Evolutionary conservation across 2,113 vertebrate genomes (phyloP).

Genomic region (Hemiscyllium ocellatum): DNA sequence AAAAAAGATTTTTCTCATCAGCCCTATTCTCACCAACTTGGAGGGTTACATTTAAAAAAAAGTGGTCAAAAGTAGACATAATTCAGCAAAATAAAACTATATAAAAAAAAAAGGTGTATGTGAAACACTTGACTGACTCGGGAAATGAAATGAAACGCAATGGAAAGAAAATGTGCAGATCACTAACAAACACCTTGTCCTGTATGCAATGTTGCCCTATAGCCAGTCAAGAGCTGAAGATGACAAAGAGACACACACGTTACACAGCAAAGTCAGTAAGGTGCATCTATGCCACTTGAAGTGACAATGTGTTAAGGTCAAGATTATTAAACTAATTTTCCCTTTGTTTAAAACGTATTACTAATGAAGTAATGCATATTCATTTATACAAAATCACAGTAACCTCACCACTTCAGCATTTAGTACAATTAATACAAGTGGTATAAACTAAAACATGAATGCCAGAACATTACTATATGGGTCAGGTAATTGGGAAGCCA

Average conservation of each 20-base stretch:
- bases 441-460: too few species aligned
- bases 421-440: too few species aligned
- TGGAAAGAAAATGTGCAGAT: not conserved
- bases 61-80: not conserved
- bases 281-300: not conserved
- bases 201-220: not conserved
- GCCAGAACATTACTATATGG: too few species aligned
- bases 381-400: too few species aligned
- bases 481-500: too few species aligned
- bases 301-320: not conserved
- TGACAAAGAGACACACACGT: not conserved
- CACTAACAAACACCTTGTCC: not conserved
- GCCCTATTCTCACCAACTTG: not conserved
- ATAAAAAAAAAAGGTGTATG: not conserved
- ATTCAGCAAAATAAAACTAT: not conserved
- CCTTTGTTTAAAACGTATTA: too few species aligned
- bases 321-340: too few species aligned
- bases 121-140: not conserved
- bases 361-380: too few species aligned
- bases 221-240: not conserved
- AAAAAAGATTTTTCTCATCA: not conserved
- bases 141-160: not conserved
- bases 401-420: too few species aligned
- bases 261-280: not conserved
- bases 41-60: not conserved